A percentile compares a stretch with the other conserved stretches of the same genome.
Evolutionary conservation across 2,113 vertebrate genomes (phyloP).

Genomic region (Otus sunia): DNA sequence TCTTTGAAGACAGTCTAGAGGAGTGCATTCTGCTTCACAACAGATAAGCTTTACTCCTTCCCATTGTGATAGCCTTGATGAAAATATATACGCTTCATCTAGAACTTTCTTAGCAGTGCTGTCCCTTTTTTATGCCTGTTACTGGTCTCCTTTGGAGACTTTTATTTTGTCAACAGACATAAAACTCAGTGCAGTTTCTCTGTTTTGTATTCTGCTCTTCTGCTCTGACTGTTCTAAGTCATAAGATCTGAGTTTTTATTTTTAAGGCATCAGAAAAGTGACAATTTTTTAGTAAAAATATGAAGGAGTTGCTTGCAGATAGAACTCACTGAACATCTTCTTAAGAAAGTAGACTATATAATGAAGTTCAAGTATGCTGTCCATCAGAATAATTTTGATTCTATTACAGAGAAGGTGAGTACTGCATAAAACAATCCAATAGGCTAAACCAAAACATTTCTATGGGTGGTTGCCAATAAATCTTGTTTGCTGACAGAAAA

Average conservation of each 20-base stretch:
- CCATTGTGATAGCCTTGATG: neutral
- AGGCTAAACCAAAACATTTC: conserved; percentile 44
- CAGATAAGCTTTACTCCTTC: neutral
- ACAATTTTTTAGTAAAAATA: neutral
- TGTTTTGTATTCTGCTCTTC: neutral
- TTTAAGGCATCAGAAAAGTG: neutral
- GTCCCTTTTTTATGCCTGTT: neutral
- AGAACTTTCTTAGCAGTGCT: neutral
- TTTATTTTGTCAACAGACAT: neutral
- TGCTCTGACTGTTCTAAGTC: neutral
- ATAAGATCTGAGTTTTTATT: neutral
- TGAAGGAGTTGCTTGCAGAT: neutral
- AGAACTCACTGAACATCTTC: neutral
- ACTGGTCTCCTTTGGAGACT: neutral
- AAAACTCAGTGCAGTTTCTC: neutral
- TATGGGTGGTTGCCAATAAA: neutral
- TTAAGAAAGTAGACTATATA: neutral
- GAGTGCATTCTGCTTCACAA: neutral
- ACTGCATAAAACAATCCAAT: conserved; percentile 14
- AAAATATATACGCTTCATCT: neutral
- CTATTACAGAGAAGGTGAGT: conserved; percentile 4
- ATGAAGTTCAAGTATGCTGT: conserved; percentile 6
- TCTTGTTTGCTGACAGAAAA: conserved; percentile 49
- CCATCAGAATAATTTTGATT: conserved; percentile 8
- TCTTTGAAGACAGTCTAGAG: neutral